Evolutionary conservation across 2,113 vertebrate genomes (phyloP), one percentile per base, ranked within the genome.

Genomic region (Megaceryle torquata): DNA sequence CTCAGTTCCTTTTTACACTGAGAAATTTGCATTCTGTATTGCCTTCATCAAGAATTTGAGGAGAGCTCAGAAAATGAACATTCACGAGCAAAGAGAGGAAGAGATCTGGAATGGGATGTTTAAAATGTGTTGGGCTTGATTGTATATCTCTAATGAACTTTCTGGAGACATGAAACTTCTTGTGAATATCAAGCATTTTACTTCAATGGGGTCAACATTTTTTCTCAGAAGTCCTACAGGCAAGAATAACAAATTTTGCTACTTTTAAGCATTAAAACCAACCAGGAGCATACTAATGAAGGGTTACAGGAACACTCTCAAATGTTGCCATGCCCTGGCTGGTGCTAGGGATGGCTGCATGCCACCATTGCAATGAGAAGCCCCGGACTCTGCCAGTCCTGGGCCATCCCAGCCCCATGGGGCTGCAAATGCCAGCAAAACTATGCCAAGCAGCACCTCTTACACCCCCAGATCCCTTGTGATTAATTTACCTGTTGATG

Each of bases 401-500:
- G 0, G 25, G n/a, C 16, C 37, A 71, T 26, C 11, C 24, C 24
- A 64, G 20, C 11, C 59, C 29, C 8, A 54, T 9, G 31, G 53
- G 75, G 22, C 64, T 33, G 29, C 31, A 48, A 81, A 64, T 4
- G 11, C 51, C 77, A 76, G 20, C 57, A 88, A 90, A 95, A 44
- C 25, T 21, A 15, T 2, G 1, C 13, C 31, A 31, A 83, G 26
- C 60, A 75, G 35, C 44, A 44, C 51, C 35, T 82, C 74, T 82
- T 72, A 61, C 26, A 29, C 25, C 72, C 48, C 35, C 44, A 46
- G 29, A 57, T 46, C 65, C 39, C 67, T 33, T 24, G 65, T 84
- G 80, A 91, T 86, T 91, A 84, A 91, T 87, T 83, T 82, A 90
- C 79, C 88, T 93, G 92, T 75, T 84, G 95, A 94, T 46, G 83